phyloP scores from a whole-genome alignment of 2,797 vertebrate genomes.

The Lophius americanus region DNA sequence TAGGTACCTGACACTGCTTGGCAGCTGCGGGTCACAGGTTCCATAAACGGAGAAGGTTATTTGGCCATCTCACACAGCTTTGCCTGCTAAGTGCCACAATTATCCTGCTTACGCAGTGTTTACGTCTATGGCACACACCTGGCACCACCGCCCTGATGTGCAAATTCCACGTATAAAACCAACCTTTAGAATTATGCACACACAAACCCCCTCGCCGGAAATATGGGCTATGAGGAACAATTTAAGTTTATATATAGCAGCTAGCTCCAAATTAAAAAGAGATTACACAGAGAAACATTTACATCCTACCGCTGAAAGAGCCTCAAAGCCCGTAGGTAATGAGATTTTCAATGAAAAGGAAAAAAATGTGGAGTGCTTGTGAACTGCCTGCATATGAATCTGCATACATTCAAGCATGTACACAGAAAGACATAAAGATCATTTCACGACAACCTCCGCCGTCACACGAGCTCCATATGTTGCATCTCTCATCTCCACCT shows the following conservation, averaged over 20 bases:
- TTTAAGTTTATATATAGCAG: constrained; percentile 48
- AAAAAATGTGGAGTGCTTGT: constrained; percentile 6
- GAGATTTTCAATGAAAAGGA: constrained; percentile 16
- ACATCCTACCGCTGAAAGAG: constrained; percentile 22
- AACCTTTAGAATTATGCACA: constrained; percentile 33
- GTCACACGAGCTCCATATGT: constrained; percentile 49
- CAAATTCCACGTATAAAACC: constrained; percentile 41
- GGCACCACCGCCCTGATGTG: constrained; percentile 44
- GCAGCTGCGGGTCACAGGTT: constrained; percentile 62
- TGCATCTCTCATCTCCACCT: constrained; percentile 21
- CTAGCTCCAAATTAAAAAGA: constrained; percentile 45
- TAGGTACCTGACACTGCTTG: constrained; percentile 41
- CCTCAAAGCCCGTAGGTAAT: constrained; percentile 50
- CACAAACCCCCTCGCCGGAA: constrained; percentile 3
- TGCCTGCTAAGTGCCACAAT: constrained; percentile 70
- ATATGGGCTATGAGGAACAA: constrained; percentile 15
- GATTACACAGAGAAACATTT: constrained; percentile 39
- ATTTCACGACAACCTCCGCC: constrained; percentile 34
- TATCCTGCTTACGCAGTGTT: constrained; percentile 61
- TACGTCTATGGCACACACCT: constrained; percentile 66
- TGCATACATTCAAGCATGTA: constrained; percentile 30
- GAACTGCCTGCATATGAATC: constrained; percentile 20
- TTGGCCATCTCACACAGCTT: constrained; percentile 69
- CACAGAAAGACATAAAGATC: constrained; percentile 21
- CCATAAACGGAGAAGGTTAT: constrained; percentile 61